These are phyloP conservation scores for Xenopus petersii DNA, from an alignment of 2,797 vertebrate species.

Conservation along the genomic window DNA sequence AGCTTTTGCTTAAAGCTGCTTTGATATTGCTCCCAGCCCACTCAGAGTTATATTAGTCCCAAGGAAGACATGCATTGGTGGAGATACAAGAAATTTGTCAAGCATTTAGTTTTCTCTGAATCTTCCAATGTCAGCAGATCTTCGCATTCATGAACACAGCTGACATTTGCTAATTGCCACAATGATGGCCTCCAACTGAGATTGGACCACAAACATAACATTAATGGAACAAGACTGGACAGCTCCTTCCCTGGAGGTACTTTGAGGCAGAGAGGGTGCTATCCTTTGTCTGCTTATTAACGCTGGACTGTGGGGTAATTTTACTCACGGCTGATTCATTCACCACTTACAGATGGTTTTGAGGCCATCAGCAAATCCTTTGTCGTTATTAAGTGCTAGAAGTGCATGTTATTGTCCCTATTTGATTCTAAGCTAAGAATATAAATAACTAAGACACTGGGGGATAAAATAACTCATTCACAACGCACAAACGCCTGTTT, in stretches of 20 bases:
- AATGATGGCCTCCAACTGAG: slow-evolving; percentile 33
- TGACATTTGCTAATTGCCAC: slow-evolving; percentile 35
- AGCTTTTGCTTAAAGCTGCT: no score
- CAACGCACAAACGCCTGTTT: no score
- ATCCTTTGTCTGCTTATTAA: slow-evolving; percentile 14
- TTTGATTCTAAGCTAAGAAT: neutral
- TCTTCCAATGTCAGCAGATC: slow-evolving; percentile 34
- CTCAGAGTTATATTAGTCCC: slow-evolving; percentile 10
- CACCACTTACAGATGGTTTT: slow-evolving; percentile 25
- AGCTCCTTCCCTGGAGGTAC: slow-evolving; percentile 22
- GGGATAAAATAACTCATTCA: neutral
- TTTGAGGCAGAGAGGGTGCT: slow-evolving; percentile 22
- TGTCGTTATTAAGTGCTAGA: slow-evolving; percentile 21
- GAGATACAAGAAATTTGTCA: slow-evolving; percentile 32
- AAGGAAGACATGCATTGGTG: neutral
- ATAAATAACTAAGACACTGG: neutral
- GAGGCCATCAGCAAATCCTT: slow-evolving; percentile 25
- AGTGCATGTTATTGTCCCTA: slow-evolving; percentile 8
- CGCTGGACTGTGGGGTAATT: slow-evolving; percentile 21
- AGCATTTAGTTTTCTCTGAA: slow-evolving; percentile 18
- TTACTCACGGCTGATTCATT: slow-evolving; percentile 35
- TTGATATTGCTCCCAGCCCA: no score
- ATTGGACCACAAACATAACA: slow-evolving; percentile 18
- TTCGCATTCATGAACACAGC: slow-evolving; percentile 32
- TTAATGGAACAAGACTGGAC: slow-evolving; percentile 27